Percentiles rank a stretch among this genome's conserved stretches.
These are phyloP conservation scores for Callithrix jacchus DNA, from an alignment of 2,113 vertebrate genomes.

Conservation along the genomic window DNA sequence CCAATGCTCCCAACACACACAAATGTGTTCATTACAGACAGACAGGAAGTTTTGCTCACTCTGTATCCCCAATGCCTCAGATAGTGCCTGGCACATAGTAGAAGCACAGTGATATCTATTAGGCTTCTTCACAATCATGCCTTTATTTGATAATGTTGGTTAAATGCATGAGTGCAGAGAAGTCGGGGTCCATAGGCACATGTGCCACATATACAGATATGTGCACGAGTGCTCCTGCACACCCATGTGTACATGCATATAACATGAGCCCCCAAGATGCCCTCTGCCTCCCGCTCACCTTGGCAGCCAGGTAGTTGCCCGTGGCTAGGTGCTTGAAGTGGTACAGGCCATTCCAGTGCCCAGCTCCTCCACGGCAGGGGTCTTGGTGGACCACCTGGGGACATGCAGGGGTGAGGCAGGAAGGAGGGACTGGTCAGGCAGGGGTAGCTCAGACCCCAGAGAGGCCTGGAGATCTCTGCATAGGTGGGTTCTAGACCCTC, in stretches of 20 bases:
- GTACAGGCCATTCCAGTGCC: conserved; percentile 97
- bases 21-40: neutral
- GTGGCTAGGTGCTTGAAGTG: conserved; percentile 97
- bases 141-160: neutral
- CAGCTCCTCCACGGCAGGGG: conserved; percentile 95
- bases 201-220: accelerated
- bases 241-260: neutral
- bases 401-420: neutral
- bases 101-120: neutral
- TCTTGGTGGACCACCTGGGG: conserved; percentile 96
- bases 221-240: accelerated
- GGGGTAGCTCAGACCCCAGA: neutral
- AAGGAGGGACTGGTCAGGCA: neutral
- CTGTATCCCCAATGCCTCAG: neutral
- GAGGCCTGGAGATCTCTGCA: neutral
- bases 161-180: neutral
- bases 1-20: neutral
- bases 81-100: accelerated
- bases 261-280: neutral
- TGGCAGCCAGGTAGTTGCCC: conserved; percentile 95
- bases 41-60: neutral
- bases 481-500: neutral
- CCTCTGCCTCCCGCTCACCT: conserved; percentile 85
- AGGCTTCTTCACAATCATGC: neutral
- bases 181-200: neutral